Base-by-base conservation (phyloP, 1,140 invertebrate genomes). In the Ceratosolen solmsi region DNA sequence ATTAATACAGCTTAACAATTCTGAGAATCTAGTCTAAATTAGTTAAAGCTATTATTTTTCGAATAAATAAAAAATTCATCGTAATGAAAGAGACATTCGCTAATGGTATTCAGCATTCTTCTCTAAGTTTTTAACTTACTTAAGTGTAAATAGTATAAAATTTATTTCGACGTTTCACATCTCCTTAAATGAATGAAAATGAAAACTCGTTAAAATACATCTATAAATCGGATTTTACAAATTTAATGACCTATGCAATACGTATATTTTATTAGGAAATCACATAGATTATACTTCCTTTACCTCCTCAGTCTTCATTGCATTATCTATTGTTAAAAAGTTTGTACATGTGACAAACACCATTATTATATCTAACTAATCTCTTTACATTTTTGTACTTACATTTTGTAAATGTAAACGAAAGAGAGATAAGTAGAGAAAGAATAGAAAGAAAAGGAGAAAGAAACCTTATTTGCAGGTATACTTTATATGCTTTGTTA, bases 381-480 rank as follows among this genome's bases (percentile, higher is more conserved):
- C 71, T 80, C 27, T 75, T 73, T 54, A 74, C 25, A 75, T 81
- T 75, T 73, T 22, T 3, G 46, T 75, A 75, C 72, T 81, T 81
- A 81, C 72, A 81, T 81, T 81, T 81, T 51, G 79, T 81, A 68
- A 81, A 81, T 81, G 79, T 81, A 75, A 73, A 27, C 27, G 41
- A 54, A 49, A 73, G 46, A 60, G 70, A 80, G 7, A 60, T 73
- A 73, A 68, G 22, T 54, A 70, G 36, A 56, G 15, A 30, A 41
- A 41, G 38, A 46, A 54, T 27, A 33, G 13, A 25, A n/a, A 25
- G 56, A 60, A 13, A 60, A 38, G 38, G 36, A 36, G 72, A 73
- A 17, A 65, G 25, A 76, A 38, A 70, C 46, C 13, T n/a, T 25
- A 54, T 72, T 72, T 51, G 51, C 22, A 71, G 41, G 33, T 63